Base-by-base conservation (phyloP, 1,140 invertebrate species). In the Gryllus bimaculatus region DNA sequence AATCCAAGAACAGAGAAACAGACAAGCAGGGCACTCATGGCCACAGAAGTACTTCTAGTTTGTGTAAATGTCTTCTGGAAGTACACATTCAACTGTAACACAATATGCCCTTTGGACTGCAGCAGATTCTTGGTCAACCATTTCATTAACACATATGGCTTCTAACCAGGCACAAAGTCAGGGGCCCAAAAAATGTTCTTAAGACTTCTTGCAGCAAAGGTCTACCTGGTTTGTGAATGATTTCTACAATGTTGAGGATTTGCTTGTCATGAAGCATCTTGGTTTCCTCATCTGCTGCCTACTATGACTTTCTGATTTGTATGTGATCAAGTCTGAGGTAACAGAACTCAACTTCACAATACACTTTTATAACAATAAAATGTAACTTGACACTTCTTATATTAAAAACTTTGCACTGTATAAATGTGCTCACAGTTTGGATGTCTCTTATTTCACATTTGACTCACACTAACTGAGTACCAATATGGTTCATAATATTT, bases 311-410 rank as follows among this genome's bases (percentile, higher is more conserved):
- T 66, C 18, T 66, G 54, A 18, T 10, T 13, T 10, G 54, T 18
- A 66, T 66, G 18, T 66, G 54, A 66, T 66, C 7, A 66, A 66
- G 18, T 66, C 54, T 66, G 10, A 10, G 18, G 54, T 66, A 66
- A 66, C 54, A 66, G 54, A 66, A 66, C 54, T 66, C 54, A 66
- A 18, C 18, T 66, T 10, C 54, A 66, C 54, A 10, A 66, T 66
- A 66, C 54, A 66, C 54, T 66, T 66, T 66, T 66, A 66, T 66
- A 66, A 66, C 54, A 66, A 66, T 66, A 66, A 66, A 66, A 66
- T 18, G 18, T 66, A 13, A 66, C 18, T 66, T 18, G 54, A 66
- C 54, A 66, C 18, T 66, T 66, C 54, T 10, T 66, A 66, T 66
- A 66, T 13, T 66, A 66, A 66, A 66, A 66, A 66, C 54, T 66